A percentile compares a stretch with the other conserved stretches of the same genome.
phyloP scores from a whole-genome alignment of 2,113 vertebrate genomes.

The Otocyon megalotis region DNA sequence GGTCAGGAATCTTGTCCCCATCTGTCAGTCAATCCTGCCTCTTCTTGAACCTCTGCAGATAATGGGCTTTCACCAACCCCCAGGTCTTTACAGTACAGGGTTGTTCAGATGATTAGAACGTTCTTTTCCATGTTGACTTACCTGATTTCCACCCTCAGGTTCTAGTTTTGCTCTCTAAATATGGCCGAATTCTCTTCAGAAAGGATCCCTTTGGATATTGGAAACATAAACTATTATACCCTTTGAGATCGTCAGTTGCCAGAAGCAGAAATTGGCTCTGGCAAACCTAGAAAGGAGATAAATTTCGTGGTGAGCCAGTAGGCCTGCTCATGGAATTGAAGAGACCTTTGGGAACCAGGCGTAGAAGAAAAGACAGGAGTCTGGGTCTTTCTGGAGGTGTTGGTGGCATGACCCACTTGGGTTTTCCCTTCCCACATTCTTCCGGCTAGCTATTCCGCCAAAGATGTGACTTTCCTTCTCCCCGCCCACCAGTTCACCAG shows the following conservation, averaged over 20 bases:
- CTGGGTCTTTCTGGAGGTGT: neutral
- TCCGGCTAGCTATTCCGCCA: neutral
- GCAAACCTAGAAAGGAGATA: neutral
- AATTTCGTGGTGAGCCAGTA: neutral
- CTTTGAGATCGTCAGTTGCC: neutral
- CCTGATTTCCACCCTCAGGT: neutral
- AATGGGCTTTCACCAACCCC: neutral
- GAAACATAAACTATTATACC: neutral
- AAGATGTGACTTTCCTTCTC: neutral
- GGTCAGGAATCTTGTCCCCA: neutral
- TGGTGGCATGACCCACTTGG: neutral
- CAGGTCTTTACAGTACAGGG: neutral
- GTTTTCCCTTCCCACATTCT: neutral
- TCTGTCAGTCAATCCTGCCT: neutral
- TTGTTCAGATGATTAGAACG: neutral
- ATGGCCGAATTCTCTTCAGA: neutral
- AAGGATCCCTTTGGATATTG: neutral
- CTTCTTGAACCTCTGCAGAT: neutral
- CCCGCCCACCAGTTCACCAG: neutral
- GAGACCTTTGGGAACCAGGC: neutral
- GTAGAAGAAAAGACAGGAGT: neutral
- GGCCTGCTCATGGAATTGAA: neutral
- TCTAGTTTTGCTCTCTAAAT: slow-evolving; percentile 18
- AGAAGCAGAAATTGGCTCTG: neutral
- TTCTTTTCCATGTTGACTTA: neutral